Evolutionary conservation across 2,888 invertebrate species (phyloP).

Genomic region (Leucophenga montana): DNA sequence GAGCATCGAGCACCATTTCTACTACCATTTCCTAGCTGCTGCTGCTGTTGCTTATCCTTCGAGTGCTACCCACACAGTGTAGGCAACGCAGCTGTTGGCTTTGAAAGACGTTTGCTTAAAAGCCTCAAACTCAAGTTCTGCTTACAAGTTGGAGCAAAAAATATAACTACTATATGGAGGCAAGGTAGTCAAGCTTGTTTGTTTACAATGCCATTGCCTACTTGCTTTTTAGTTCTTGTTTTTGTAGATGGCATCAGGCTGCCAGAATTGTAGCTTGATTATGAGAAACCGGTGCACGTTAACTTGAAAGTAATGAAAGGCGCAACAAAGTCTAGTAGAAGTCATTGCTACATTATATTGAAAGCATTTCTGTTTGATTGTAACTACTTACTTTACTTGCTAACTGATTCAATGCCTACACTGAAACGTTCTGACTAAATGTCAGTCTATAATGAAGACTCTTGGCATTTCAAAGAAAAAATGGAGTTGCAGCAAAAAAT

Average conservation of each 20-base stretch:
- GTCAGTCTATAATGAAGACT: too few species aligned
- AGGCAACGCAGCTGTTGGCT: conserved; percentile 46
- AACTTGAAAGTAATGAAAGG: conserved; percentile 1
- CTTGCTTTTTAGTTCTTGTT: conserved; percentile 6
- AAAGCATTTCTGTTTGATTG: not conserved
- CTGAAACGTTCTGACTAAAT: too few species aligned
- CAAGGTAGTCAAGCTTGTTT: conserved; percentile 7
- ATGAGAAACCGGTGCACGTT: not conserved
- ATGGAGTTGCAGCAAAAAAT: conserved; percentile 21
- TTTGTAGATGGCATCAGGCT: not conserved
- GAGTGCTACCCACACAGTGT: too few species aligned
- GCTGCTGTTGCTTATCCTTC: too few species aligned
- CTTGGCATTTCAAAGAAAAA: not conserved
- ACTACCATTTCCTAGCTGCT: not conserved
- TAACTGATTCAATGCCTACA: too few species aligned
- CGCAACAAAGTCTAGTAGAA: not conserved
- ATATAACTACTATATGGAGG: too few species aligned
- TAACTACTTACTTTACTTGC: not conserved
- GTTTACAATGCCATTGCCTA: conserved; percentile 8
- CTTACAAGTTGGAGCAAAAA: too few species aligned
- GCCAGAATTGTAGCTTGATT: too few species aligned
- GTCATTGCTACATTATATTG: too few species aligned
- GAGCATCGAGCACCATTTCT: too few species aligned
- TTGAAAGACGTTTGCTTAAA: conserved; percentile 67
- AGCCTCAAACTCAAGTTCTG: conserved; percentile 47